A percentile compares a stretch with the other conserved stretches of the same genome.
These are phyloP conservation scores for Prionace glauca DNA, from an alignment of 2,797 vertebrate genomes.

Conservation along the genomic window DNA sequence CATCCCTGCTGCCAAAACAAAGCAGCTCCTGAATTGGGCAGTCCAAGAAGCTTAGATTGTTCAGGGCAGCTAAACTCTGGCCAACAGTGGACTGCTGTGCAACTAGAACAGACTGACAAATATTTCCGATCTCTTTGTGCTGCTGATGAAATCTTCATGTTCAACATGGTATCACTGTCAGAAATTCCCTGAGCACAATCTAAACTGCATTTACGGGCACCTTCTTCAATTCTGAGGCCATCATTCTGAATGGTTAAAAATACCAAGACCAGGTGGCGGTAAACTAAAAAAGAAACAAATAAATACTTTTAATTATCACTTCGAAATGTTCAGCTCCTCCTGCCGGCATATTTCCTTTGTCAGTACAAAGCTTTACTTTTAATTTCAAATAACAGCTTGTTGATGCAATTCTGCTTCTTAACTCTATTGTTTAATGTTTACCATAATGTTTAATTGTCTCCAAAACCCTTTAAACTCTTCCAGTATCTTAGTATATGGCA, in stretches of 20 bases:
- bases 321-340: background rate
- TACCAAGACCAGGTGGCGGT: background rate
- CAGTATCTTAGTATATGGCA: background rate
- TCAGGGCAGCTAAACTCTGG: background rate
- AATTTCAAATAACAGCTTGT: background rate
- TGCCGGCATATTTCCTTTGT: background rate
- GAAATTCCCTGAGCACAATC: background rate
- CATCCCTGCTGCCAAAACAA: slow-evolving; percentile 31
- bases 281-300: background rate
- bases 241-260: background rate
- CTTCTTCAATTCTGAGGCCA: background rate
- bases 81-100: background rate
- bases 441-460: background rate
- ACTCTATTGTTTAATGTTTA: background rate
- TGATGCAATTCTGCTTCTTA: background rate
- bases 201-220: background rate
- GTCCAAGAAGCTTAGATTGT: background rate
- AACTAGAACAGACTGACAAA: background rate
- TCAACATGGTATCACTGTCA: background rate
- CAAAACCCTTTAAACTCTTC: background rate
- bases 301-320: background rate
- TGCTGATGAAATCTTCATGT: background rate
- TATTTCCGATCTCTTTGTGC: background rate
- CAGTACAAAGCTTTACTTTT: background rate
- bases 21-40: background rate